Base-by-base conservation (phyloP, 1,140 invertebrate species). In the Diprion similis region DNA sequence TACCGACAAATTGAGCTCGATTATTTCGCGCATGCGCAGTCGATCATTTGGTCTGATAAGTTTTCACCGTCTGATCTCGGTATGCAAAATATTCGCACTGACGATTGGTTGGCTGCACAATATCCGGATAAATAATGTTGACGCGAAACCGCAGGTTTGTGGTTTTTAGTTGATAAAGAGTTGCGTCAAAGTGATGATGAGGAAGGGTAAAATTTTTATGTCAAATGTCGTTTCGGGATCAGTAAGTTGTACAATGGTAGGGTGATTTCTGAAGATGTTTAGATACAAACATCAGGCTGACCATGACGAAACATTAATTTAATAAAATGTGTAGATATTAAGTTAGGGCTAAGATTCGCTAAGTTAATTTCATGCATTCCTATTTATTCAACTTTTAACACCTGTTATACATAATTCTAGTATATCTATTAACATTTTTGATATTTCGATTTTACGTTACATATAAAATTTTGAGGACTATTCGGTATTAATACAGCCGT, bases 301-400 rank as follows among this genome's bases (percentile, higher is more conserved):
- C 66, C 66, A 68, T 68, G 66, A 68, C 17, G 17, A 18, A 68
- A 68, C 11, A 18, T 19, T 19, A 68, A 68, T 18, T 68, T 68
- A 19, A 19, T 64, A 15, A 64, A 18, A 64, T 15, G 0, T 37
- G 24, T 37, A 37, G 24, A 37, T 37, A 37, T 37, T 37, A 37
- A 37, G 24, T 37, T 37, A 37, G 24, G 24, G 24, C 24, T 68
- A 19, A 68, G 66, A 68, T 15, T 68, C 66, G 17, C 37, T 19
- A 68, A 45, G 17, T 18, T 68, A 68, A 7, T 45, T 19, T 68
- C 10, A 45, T 45, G 66, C 66, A 68, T 68, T 68, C 66, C 66
- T 68, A 68, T 68, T 68, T 68, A 68, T 68, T 68, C 4, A 68
- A 68, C 66, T 68, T 18, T 68, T 68, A 19, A 68, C 59, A 18